Evolutionary conservation across 2,888 invertebrate species (phyloP).

Genomic region (Parnassius smintheus): DNA sequence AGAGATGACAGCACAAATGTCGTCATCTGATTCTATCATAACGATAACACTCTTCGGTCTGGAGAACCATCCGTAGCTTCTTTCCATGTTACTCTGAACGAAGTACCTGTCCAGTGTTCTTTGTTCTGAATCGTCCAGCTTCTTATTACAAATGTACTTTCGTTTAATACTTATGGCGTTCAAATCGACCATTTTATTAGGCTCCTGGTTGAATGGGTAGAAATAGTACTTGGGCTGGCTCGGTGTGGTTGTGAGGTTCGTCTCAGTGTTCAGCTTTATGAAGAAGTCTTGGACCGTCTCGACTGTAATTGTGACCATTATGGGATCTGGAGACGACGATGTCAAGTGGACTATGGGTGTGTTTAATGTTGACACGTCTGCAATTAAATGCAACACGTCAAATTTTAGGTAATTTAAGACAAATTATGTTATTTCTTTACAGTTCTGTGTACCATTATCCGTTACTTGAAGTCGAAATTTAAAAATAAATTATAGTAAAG

Average conservation of each 20-base stretch:
- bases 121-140: slow-evolving; percentile 45
- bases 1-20: slow-evolving; percentile 88
- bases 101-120: slow-evolving; percentile 40
- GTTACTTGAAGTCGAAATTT: no score
- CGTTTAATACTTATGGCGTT: slow-evolving; percentile 48
- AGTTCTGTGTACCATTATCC: no score
- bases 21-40: slow-evolving; percentile 83
- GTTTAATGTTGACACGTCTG: slow-evolving; percentile 64
- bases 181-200: slow-evolving; percentile 49
- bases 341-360: slow-evolving; percentile 85
- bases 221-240: slow-evolving; percentile 78
- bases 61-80: slow-evolving; percentile 51
- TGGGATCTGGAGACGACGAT: slow-evolving; percentile 80
- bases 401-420: no score
- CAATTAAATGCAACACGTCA: slow-evolving; percentile 32
- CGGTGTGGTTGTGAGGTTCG: slow-evolving; percentile 68
- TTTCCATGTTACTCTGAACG: slow-evolving; percentile 40
- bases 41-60: slow-evolving; percentile 80
- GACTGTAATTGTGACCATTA: slow-evolving; percentile 82
- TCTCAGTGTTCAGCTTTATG: slow-evolving; percentile 63
- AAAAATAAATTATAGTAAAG: no score
- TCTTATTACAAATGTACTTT: slow-evolving; percentile 82
- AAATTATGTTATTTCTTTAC: no score
- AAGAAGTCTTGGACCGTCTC: slow-evolving; percentile 82
- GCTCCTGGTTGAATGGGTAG: slow-evolving; percentile 73